Evolutionary conservation across 2,113 vertebrate genomes (phyloP).

Genomic region (Solea senegalensis): DNA sequence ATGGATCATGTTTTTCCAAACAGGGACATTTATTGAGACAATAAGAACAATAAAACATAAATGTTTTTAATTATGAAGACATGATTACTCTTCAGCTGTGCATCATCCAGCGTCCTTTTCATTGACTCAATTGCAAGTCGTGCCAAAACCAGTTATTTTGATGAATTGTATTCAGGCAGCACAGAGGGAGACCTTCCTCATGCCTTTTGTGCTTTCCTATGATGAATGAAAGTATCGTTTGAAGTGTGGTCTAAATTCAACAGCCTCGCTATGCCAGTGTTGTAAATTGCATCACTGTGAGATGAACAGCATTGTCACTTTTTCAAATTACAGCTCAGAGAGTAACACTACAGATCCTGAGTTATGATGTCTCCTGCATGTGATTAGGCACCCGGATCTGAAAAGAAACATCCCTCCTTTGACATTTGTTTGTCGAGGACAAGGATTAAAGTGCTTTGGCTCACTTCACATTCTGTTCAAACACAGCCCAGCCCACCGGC

Average conservation of each 20-base stretch:
- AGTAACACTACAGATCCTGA: conserved; percentile 8
- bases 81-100: conserved; percentile 7
- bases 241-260: conserved; percentile 7
- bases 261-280: neutral
- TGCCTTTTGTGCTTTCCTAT: conserved; percentile 1
- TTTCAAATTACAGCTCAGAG: conserved; percentile 16
- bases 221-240: conserved; percentile 1
- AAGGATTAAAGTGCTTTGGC: conserved; percentile 33
- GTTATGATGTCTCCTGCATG: neutral
- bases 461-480: conserved; percentile 8
- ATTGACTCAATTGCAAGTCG: conserved; percentile 5
- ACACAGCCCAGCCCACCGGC: conserved; percentile 9
- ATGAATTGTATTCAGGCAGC: neutral
- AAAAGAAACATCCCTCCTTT: conserved; percentile 19
- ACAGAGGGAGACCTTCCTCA: neutral
- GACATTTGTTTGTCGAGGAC: conserved; percentile 41
- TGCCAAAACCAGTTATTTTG: conserved; percentile 7
- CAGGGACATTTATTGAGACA: no score
- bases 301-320: conserved; percentile 10
- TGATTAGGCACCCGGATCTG: conserved; percentile 22
- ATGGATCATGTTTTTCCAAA: no score
- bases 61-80: neutral
- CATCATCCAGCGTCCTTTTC: neutral
- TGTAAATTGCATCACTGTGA: conserved; percentile 4
- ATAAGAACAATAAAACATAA: neutral